Evolutionary conservation across 2,888 invertebrate species (phyloP), one percentile per base, ranked within the genome.

Genomic region (Cenopis cana): DNA sequence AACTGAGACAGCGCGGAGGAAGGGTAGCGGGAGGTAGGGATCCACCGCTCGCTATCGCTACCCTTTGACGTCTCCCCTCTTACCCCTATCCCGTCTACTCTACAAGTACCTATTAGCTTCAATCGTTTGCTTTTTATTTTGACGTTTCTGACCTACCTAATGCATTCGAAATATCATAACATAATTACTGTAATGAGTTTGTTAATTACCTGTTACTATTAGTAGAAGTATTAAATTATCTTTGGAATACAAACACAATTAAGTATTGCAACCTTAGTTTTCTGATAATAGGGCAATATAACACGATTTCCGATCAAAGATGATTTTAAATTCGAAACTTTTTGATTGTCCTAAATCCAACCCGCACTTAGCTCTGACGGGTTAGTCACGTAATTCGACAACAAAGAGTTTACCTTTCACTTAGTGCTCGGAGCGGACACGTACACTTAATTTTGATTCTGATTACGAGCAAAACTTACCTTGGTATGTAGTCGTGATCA

Each of bases 401-500:
- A 71, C 69, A 89, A 89, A 89, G 91, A 89, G 87, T 89, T 88
- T 82, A 85, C 92, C 92, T 93, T 93, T 93, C 92, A 93, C 92
- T 91, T 86, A 87, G 82, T 87, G 86, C 85, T 89, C 87, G 84
- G 80, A 88, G 85, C 85, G 90, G 92, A 93, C 92, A 92, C 92
- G 92, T 91, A 88, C 82, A 84, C 89, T 86, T 79, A 83, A 87
- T 87, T 89, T 87, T 86, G 82, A 82, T 81, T 84, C 78, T 82
- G 82, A 82, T 76, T 78, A 79, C 78, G 75, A 85, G 81, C 77
- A 80, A 82, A 77, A 85, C 89, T 85, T 82, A 89, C 91, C 89
- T 89, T 84, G 82, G 75, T 77, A 78, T 75, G 78, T 78, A 78
- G 85, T 79, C 80, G 82, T 82, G 76, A 78, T 81, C 74, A 79